A percentile compares a stretch with the other conserved stretches of the same genome.
These are phyloP conservation scores for Brachyrhaphis roseni DNA, from an alignment of 2,797 vertebrate species.

Conservation along the genomic window DNA sequence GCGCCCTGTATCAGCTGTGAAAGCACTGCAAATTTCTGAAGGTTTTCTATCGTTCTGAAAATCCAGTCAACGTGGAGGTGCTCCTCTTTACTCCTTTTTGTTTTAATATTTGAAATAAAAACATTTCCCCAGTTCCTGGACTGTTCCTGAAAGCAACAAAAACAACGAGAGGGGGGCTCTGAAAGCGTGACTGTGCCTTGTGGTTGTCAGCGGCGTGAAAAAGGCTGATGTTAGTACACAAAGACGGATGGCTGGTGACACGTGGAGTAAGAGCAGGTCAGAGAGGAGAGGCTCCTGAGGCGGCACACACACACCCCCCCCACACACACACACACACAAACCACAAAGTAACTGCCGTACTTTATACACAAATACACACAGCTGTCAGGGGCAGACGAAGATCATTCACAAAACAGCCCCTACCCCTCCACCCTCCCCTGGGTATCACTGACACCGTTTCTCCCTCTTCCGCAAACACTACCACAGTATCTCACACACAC, in stretches of 20 bases:
- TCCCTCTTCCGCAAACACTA: constrained; percentile 48
- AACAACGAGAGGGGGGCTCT: background rate
- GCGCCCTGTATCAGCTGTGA: no score
- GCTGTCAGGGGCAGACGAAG: constrained; percentile 80
- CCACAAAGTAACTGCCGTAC: constrained; percentile 60
- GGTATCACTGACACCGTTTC: constrained; percentile 81
- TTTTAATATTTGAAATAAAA: background rate
- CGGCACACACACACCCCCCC: constrained; percentile 34
- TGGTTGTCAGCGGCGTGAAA: constrained; percentile 31
- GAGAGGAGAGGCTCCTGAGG: constrained; percentile 61
- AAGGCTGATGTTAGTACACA: constrained; percentile 38
- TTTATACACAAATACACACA: constrained; percentile 79
- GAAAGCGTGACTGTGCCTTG: constrained; percentile 15
- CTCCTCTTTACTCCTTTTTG: background rate
- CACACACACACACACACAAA: constrained; percentile 39
- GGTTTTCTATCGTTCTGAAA: background rate
- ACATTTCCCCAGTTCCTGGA: background rate
- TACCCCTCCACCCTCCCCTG: constrained; percentile 53
- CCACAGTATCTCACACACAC: constrained; percentile 26
- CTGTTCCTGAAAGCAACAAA: background rate
- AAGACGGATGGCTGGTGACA: constrained; percentile 65
- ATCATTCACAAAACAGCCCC: constrained; percentile 82
- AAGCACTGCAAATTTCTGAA: background rate
- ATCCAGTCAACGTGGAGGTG: background rate
- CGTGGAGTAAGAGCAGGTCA: constrained; percentile 74